phyloP scores from a whole-genome alignment of 2,113 vertebrate genomes.

The Alosa alosa region DNA sequence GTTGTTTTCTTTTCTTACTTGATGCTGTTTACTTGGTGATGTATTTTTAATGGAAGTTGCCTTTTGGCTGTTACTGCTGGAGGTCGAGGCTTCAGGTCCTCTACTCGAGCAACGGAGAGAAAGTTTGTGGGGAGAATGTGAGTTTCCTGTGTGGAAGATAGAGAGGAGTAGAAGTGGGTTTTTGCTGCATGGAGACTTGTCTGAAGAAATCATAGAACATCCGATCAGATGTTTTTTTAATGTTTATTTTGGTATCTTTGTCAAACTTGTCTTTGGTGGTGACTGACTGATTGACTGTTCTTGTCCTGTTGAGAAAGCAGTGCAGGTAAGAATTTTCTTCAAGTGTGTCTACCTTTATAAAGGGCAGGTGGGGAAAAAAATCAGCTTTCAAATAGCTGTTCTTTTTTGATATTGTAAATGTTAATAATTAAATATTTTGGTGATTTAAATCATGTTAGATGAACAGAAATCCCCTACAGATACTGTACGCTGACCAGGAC shows the following conservation, averaged over 20 bases:
- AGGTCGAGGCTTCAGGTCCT: background rate
- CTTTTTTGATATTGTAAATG: too few relatives aligned
- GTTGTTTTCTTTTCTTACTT: background rate
- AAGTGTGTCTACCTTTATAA: background rate
- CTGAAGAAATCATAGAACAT: background rate
- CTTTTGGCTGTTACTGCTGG: background rate
- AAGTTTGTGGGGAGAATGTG: background rate
- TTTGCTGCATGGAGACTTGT: background rate
- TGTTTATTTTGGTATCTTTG: background rate
- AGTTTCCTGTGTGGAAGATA: background rate
- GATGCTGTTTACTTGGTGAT: background rate
- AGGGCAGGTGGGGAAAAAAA: too few relatives aligned
- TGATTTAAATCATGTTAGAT: background rate
- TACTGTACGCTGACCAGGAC: background rate
- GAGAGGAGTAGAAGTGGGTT: background rate
- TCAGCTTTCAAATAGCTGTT: too few relatives aligned
- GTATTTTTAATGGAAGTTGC: background rate
- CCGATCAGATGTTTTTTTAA: background rate
- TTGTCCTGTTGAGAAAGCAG: background rate
- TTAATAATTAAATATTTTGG: background rate
- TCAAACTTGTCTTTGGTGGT: background rate
- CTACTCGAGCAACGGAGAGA: background rate
- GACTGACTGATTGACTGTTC: background rate
- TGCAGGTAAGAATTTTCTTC: background rate
- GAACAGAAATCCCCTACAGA: background rate